Percentiles rank a stretch among this genome's conserved stretches.
phyloP scores from a whole-genome alignment of 2,113 vertebrate species.

The Mormyrus iriodes region DNA sequence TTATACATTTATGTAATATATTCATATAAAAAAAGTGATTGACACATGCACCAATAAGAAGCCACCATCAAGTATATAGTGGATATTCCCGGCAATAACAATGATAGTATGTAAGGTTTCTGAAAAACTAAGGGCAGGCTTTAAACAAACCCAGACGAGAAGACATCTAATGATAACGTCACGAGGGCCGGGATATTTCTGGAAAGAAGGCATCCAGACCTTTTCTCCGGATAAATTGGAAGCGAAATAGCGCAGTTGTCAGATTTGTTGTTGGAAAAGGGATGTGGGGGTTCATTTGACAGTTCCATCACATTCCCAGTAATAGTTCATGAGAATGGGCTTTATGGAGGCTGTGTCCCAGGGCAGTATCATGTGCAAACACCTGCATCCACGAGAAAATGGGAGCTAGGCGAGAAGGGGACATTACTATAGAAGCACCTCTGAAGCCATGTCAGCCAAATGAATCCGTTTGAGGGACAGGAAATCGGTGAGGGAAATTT shows the following conservation, averaged over 20 bases:
- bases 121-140: neutral
- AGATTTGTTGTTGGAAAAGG: constrained; percentile 25
- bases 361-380: constrained; percentile 28
- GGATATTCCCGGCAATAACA: neutral
- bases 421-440: neutral
- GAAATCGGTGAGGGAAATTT: neutral
- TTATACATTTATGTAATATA: neutral
- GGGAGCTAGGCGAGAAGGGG: neutral
- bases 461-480: neutral
- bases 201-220: neutral
- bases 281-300: constrained; percentile 23
- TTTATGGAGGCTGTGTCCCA: constrained; percentile 24
- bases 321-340: constrained; percentile 30
- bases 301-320: constrained; percentile 31
- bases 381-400: constrained; percentile 28
- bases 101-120: neutral
- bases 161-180: neutral
- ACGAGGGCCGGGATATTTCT: neutral
- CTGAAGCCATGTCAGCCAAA: constrained; percentile 16
- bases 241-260: constrained; percentile 25
- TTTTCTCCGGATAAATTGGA: constrained; percentile 26
- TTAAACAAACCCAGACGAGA: neutral
- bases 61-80: neutral
- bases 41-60: neutral
- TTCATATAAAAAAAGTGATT: neutral